phyloP scores from a whole-genome alignment of 2,113 vertebrate species.

The Ascaphus truei region DNA sequence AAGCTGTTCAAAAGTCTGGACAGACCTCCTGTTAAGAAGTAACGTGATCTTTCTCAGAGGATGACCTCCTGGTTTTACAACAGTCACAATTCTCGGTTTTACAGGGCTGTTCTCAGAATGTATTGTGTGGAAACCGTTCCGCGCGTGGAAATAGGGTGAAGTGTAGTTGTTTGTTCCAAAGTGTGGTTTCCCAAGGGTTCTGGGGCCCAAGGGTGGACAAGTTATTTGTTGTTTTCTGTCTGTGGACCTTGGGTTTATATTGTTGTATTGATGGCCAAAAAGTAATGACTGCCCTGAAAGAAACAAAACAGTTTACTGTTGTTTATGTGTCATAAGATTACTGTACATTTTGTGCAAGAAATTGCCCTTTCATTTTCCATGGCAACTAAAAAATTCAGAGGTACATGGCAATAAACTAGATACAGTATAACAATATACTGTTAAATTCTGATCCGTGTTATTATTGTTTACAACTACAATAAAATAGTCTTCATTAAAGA shows the following conservation, averaged over 20 bases:
- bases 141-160: slow-evolving; percentile 43
- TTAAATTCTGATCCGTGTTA: no score
- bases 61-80: slow-evolving; percentile 72
- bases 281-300: slow-evolving; percentile 47
- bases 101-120: slow-evolving; percentile 75
- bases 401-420: no score
- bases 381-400: no score
- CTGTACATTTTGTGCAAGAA: no score
- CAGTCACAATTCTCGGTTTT: slow-evolving; percentile 83
- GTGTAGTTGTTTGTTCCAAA: slow-evolving; percentile 34
- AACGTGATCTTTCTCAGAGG: slow-evolving; percentile 78
- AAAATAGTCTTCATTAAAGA: no score
- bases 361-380: no score
- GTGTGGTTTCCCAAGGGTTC: slow-evolving; percentile 49
- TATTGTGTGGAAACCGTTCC: slow-evolving; percentile 57
- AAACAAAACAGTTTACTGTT: slow-evolving; percentile 35
- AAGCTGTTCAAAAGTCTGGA: slow-evolving; percentile 88
- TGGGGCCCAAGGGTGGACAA: slow-evolving; percentile 48
- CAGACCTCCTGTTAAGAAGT: slow-evolving; percentile 83
- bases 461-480: no score
- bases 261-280: slow-evolving; percentile 47
- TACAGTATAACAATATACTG: no score
- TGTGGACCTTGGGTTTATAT: slow-evolving; percentile 49
- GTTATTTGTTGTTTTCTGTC: slow-evolving; percentile 57
- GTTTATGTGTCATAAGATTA: no score